Base-by-base conservation (phyloP, 2,113 vertebrate species). In the Strix uralensis region DNA sequence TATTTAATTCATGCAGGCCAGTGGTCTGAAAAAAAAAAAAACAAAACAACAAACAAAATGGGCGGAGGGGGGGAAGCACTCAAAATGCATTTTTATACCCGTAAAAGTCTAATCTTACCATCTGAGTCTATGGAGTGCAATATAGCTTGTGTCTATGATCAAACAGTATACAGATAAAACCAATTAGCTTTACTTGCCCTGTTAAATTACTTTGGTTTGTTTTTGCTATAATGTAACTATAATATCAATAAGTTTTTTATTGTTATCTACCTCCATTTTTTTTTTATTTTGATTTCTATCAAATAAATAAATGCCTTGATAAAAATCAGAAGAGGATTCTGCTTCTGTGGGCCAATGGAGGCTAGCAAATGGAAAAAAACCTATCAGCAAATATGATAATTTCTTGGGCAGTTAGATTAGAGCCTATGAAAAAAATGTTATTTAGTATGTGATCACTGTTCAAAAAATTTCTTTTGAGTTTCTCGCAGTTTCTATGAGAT, bases 1-100 rank as follows among this genome's bases (percentile, higher is more conserved):
- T 95, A 95, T 44, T 94, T 81, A 91, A 95, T 65, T 79, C 73
- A 77, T 51, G 78, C 52, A 89, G 81, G 49, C 81, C 61, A 69
- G 23, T 32, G 47, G 18, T 61, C 51, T 79, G 44, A 70, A 8
- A 9, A 11, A 51, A 4, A 3, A 21, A 21, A 19, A 32, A 47
- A n/a, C n/a, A n/a, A 42, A 52, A 21, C 10, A 47, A 15, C 6
- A 15, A 42, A 5, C 44, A 47, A 47, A 47, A 47, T 8, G 19
- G 46, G 44, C 6, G 7, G 44, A 18, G 46, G 46, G 46, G 46
- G 46, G 20, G 46, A 19, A 38, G 13, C 67, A 44, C 7, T 26
- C 11, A 77, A 62, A 73, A 82, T 34, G 5, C 16, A 73, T 78
- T 65, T 82, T 91, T 27, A 27, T 15, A 57, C 13, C 26, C 67